Conservation (phyloP, 2,888 invertebrate genomes). For the Helicoverpa assulta region DNA sequence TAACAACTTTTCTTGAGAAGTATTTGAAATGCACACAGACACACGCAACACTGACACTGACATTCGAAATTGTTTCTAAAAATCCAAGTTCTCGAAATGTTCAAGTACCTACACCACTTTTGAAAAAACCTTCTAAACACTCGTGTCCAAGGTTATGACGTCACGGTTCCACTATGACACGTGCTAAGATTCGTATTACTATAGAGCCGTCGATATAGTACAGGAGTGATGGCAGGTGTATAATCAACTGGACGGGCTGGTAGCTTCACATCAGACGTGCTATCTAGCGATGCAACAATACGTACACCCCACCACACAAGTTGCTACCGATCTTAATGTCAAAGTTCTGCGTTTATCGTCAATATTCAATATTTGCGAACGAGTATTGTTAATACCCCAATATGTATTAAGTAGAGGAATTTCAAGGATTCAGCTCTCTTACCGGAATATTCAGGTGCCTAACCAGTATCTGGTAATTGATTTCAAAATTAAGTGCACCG, state of each 20-base stretch:
- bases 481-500: not conserved
- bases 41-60: not conserved
- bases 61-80: not conserved
- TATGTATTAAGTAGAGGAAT: not conserved
- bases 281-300: conserved; percentile 67
- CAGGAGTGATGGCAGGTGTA: conserved; percentile 56
- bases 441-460: too few relatives aligned
- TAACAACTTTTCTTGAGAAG: not conserved
- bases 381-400: too few relatives aligned
- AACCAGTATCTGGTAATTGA: not conserved
- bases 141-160: conserved; percentile 6
- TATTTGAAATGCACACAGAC: not conserved
- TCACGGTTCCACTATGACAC: conserved; percentile 21
- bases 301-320: conserved; percentile 71
- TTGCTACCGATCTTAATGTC: conserved; percentile 33
- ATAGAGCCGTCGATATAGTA: conserved; percentile 20
- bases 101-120: not conserved
- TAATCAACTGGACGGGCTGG: conserved; percentile 48
- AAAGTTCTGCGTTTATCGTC: not conserved
- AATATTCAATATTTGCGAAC: too few relatives aligned
- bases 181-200: conserved; percentile 7
- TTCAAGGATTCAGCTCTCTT: too few relatives aligned
- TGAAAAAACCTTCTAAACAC: conserved; percentile 8
- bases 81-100: not conserved
- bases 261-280: conserved; percentile 53